Evolutionary conservation across 1,140 invertebrate genomes (phyloP).

Genomic region (Drosophila carrolli): DNA sequence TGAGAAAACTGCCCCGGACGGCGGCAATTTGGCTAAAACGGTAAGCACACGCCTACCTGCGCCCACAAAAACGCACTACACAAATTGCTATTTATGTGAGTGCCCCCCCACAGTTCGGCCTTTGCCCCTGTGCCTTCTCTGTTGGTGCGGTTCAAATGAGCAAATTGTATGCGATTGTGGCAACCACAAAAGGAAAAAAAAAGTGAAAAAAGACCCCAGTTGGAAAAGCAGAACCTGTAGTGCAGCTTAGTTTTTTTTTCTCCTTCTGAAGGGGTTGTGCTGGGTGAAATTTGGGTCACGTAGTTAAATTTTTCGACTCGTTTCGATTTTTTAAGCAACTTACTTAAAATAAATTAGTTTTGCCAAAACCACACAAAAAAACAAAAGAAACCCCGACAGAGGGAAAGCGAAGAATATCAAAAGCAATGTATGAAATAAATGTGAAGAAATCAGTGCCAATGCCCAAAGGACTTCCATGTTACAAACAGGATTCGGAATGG

Average conservation of each 20-base stretch:
- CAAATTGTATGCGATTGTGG: slow-evolving; percentile 80
- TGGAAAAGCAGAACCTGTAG: slow-evolving; percentile 32
- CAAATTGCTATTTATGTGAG: slow-evolving; percentile 81
- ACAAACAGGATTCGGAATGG: slow-evolving; percentile 59
- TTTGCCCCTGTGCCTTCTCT: slow-evolving; percentile 32
- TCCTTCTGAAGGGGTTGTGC: slow-evolving; percentile 24
- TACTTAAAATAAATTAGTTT: slow-evolving; percentile 80
- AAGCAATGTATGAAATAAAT: slow-evolving; percentile 71
- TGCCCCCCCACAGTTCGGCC: slow-evolving; percentile 25
- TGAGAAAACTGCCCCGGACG: slow-evolving; percentile 61
- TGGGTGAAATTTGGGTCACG: slow-evolving; percentile 73
- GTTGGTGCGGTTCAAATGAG: slow-evolving; percentile 73
- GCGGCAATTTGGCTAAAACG: slow-evolving; percentile 81
- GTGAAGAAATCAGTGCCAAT: slow-evolving; percentile 77
- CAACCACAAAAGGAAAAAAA: slow-evolving; percentile 43
- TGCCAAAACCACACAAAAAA: slow-evolving; percentile 46
- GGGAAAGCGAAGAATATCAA: slow-evolving; percentile 41
- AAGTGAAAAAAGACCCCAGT: slow-evolving; percentile 42
- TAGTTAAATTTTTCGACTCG: slow-evolving; percentile 45
- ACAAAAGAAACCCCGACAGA: slow-evolving; percentile 39
- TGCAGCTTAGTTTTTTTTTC: slow-evolving; percentile 31
- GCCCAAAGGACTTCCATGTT: slow-evolving; percentile 68
- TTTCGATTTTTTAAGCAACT: slow-evolving; percentile 51
- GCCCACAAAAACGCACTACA: slow-evolving; percentile 77
- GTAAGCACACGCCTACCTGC: slow-evolving; percentile 76